Evolutionary conservation across 2,113 vertebrate genomes (phyloP).

Genomic region (Fulica atra): DNA sequence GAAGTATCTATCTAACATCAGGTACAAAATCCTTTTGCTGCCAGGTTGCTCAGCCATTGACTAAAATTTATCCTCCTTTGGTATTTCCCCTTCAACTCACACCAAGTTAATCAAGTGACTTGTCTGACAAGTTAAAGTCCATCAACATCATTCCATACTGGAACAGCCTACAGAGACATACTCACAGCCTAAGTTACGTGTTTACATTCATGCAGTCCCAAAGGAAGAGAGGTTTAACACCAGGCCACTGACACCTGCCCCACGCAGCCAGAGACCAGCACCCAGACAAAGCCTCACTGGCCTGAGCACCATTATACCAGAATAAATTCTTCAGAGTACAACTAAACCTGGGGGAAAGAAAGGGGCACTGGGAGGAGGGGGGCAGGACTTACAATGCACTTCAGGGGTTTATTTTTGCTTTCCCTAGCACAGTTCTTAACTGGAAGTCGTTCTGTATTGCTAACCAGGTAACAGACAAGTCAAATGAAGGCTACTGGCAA

Average conservation of each 20-base stretch:
- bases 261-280: neutral
- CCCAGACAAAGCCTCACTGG: neutral
- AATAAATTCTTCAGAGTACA: neutral
- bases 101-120: neutral
- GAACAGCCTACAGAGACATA: neutral
- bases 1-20: neutral
- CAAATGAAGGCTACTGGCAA: neutral
- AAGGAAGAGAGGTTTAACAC: neutral
- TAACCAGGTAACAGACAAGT: neutral
- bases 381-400: neutral
- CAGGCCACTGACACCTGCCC: neutral
- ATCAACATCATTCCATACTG: neutral
- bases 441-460: too few relatives aligned
- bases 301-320: neutral
- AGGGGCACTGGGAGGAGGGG: neutral
- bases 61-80: rapidly evolving
- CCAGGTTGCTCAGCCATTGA: neutral
- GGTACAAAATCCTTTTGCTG: neutral
- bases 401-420: neutral
- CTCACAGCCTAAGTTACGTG: neutral
- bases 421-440: too few relatives aligned
- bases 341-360: neutral
- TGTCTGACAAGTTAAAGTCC: neutral
- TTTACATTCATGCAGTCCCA: neutral
- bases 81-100: neutral